Conservation (phyloP, 2,888 invertebrate genomes). For the Drosophila helvetica region DNA sequence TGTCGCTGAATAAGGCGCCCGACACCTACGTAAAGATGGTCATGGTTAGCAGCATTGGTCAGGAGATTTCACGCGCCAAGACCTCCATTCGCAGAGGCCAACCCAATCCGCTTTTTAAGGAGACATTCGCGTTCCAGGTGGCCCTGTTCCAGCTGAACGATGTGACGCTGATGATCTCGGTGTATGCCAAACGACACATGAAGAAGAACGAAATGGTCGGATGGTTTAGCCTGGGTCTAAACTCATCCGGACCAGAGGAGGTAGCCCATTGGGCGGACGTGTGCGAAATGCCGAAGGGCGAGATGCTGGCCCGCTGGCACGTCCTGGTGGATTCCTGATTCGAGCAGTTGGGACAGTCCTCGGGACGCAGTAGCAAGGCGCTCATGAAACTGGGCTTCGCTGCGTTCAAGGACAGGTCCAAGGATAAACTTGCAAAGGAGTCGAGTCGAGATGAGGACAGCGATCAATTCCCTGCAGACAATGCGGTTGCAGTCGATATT, state of each 20-base stretch:
- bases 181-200: constrained; percentile 95
- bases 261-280: constrained; percentile 97
- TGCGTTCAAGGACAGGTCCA: constrained; percentile 82
- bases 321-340: constrained; percentile 92
- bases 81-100: constrained; percentile 96
- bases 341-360: constrained; percentile 83
- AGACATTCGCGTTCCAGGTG: constrained; percentile 98
- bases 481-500: constrained; percentile 83
- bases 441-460: constrained; percentile 40
- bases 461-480: constrained; percentile 61
- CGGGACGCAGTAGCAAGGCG: constrained; percentile 81
- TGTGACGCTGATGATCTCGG: constrained; percentile 96
- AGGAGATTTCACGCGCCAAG: constrained; percentile 96
- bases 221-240: constrained; percentile 97
- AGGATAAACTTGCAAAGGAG: constrained; percentile 75
- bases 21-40: constrained; percentile 97
- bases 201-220: constrained; percentile 98
- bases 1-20: constrained; percentile 91
- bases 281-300: constrained; percentile 92
- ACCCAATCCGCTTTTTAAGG: constrained; percentile 97
- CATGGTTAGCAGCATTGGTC: constrained; percentile 95
- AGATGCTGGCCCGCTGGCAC: constrained; percentile 97
- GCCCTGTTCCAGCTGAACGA: constrained; percentile 97
- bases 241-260: constrained; percentile 96
- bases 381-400: constrained; percentile 78